Conservation (phyloP, 2,797 vertebrate genomes). For the Myotis vivesi region DNA sequence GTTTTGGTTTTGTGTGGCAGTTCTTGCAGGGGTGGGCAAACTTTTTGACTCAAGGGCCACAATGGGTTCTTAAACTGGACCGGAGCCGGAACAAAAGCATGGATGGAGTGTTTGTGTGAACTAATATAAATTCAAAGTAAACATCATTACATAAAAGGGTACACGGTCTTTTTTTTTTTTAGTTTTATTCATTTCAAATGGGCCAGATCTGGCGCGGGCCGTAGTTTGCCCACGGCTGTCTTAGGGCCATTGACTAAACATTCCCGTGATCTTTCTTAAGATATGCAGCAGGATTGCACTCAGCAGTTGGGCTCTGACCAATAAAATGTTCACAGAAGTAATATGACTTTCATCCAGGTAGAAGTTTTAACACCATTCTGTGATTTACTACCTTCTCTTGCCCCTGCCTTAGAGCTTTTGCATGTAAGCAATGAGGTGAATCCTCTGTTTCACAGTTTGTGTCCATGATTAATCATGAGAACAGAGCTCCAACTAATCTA, state of each 20-base stretch:
- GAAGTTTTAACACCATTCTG: background rate
- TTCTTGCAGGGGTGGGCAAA: no score
- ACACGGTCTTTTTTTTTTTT: no score
- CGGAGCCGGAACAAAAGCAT: no score
- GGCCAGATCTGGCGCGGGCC: no score
- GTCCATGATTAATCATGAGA: background rate
- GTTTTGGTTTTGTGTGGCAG: background rate
- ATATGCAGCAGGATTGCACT: background rate
- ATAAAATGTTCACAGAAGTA: background rate
- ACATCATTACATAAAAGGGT: no score
- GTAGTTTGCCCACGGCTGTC: no score
- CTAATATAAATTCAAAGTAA: no score
- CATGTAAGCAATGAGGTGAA: background rate
- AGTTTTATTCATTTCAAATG: no score
- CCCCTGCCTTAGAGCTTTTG: background rate
- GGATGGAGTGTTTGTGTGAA: no score
- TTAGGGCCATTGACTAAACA: background rate
- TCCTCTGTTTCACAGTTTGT: background rate
- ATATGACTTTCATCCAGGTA: background rate
- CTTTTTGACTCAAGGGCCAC: no score
- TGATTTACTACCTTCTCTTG: background rate
- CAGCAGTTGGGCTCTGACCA: background rate
- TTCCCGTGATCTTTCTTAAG: background rate
- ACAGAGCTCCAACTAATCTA: background rate
- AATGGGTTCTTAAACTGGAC: no score